phyloP scores from a whole-genome alignment of 2,113 vertebrate species.

The Oryzias celebensis region DNA sequence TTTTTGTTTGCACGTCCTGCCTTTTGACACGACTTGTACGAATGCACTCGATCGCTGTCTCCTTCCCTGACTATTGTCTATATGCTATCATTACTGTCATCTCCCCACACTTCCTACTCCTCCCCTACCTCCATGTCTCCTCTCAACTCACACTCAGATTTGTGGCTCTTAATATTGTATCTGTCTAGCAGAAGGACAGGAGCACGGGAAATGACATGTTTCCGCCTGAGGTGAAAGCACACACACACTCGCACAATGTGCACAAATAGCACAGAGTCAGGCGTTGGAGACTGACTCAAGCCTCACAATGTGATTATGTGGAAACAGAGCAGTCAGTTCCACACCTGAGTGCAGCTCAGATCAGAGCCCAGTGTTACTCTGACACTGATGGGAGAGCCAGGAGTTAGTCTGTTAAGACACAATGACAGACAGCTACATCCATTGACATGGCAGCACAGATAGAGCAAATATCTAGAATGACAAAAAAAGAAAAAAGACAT shows the following conservation, averaged over 20 bases:
- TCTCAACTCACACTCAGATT: constrained; percentile 70
- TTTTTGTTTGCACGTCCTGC: constrained; percentile 65
- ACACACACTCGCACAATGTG: constrained; percentile 10
- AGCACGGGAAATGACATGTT: constrained; percentile 75
- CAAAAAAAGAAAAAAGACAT: constrained; percentile 34
- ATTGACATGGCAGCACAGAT: constrained; percentile 50
- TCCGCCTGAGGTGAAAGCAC: constrained; percentile 64
- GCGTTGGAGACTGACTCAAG: constrained; percentile 53
- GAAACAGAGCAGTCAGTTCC: constrained; percentile 73
- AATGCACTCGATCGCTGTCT: constrained; percentile 62
- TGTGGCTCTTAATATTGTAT: constrained; percentile 78
- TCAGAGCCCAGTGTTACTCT: constrained; percentile 62
- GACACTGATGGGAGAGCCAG: constrained; percentile 62
- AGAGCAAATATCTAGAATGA: constrained; percentile 64
- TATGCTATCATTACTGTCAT: constrained; percentile 70
- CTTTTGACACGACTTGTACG: constrained; percentile 67
- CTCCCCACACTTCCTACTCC: constrained; percentile 25
- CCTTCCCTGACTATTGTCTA: constrained; percentile 65
- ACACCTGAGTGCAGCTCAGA: constrained; percentile 68
- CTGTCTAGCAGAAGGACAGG: constrained; percentile 71
- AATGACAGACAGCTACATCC: constrained; percentile 65
- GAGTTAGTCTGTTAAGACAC: constrained; percentile 71
- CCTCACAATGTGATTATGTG: constrained; percentile 72
- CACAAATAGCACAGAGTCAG: constrained; percentile 27
- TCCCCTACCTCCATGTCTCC: constrained; percentile 43